Evolutionary conservation across 2,888 invertebrate species (phyloP).

Genomic region (Barypeithes pellucidus): DNA sequence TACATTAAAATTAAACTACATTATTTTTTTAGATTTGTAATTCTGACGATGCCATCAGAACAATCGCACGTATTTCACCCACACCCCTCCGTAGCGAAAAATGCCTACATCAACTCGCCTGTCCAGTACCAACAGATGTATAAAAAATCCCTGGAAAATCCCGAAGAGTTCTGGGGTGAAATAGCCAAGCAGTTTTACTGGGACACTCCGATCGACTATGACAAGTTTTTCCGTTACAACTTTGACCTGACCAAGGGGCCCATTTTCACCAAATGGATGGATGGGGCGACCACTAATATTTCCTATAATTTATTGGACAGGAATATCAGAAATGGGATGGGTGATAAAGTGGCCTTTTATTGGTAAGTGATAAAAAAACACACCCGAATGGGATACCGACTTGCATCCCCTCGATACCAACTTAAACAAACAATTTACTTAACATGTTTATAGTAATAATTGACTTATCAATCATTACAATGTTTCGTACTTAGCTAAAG

Average conservation of each 20-base stretch:
- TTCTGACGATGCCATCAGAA: slow-evolving; percentile 73
- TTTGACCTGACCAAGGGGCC: slow-evolving; percentile 92
- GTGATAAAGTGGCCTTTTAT: slow-evolving; percentile 93
- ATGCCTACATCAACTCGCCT: slow-evolving; percentile 80
- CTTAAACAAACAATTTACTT: too few relatives aligned
- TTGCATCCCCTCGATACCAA: too few relatives aligned
- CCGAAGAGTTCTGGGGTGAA: slow-evolving; percentile 93
- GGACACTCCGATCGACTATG: slow-evolving; percentile 84
- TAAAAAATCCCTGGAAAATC: slow-evolving; percentile 88
- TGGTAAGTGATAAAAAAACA: slow-evolving; percentile 83
- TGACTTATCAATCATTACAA: too few relatives aligned
- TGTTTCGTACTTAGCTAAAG: too few relatives aligned
- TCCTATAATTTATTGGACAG: slow-evolving; percentile 96
- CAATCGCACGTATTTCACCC: slow-evolving; percentile 74
- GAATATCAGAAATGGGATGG: slow-evolving; percentile 90
- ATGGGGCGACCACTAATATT: slow-evolving; percentile 94
- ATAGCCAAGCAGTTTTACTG: slow-evolving; percentile 96
- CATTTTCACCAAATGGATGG: slow-evolving; percentile 95
- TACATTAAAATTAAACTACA: too few relatives aligned
- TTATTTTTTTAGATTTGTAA: slow-evolving; percentile 3
- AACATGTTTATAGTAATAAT: too few relatives aligned
- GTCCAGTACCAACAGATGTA: slow-evolving; percentile 89
- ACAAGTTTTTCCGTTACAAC: slow-evolving; percentile 90
- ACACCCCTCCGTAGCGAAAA: slow-evolving; percentile 73
- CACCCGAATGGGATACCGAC: too few relatives aligned